Conservation (phyloP, 2,113 vertebrate species). For the Coryphaenoides rupestris region DNA sequence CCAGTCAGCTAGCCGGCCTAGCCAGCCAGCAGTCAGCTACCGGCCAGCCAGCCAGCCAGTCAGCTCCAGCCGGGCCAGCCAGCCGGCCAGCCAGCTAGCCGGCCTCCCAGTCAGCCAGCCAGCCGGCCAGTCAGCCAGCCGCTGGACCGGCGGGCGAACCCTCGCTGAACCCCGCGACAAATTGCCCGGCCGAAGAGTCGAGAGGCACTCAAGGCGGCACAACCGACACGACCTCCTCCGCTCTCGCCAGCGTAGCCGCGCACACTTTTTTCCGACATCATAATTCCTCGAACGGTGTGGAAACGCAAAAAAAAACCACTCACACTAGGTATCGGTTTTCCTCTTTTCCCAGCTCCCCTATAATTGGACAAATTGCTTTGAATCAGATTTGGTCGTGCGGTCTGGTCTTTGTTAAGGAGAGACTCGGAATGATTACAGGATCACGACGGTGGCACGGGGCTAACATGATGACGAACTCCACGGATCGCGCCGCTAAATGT, state of each 20-base stretch:
- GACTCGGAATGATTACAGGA: constrained; percentile 52
- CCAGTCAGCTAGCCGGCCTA: no score
- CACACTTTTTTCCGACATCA: constrained; percentile 45
- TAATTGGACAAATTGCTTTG: constrained; percentile 70
- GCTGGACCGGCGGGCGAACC: not conserved
- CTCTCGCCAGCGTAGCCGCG: constrained; percentile 4
- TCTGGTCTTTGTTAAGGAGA: constrained; percentile 60
- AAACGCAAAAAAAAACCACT: constrained; percentile 57
- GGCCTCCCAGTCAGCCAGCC: no score
- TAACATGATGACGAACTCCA: constrained; percentile 60
- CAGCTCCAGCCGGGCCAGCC: not conserved
- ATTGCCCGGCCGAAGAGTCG: constrained; percentile 11
- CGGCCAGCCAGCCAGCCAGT: not conserved
- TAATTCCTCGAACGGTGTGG: constrained; percentile 47
- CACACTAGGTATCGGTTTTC: constrained; percentile 56
- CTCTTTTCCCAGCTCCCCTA: constrained; percentile 62
- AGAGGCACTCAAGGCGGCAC: constrained; percentile 1
- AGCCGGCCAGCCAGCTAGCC: constrained; percentile 9
- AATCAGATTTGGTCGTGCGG: constrained; percentile 61
- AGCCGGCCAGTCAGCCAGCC: constrained; percentile 10
- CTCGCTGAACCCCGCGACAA: constrained; percentile 4
- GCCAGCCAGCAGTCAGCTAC: not conserved
- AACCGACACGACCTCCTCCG: not conserved
- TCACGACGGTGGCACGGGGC: constrained; percentile 48
- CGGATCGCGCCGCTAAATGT: constrained; percentile 39